Evolutionary conservation across 2,113 vertebrate species (phyloP).

Genomic region (Halichoerus grypus): DNA sequence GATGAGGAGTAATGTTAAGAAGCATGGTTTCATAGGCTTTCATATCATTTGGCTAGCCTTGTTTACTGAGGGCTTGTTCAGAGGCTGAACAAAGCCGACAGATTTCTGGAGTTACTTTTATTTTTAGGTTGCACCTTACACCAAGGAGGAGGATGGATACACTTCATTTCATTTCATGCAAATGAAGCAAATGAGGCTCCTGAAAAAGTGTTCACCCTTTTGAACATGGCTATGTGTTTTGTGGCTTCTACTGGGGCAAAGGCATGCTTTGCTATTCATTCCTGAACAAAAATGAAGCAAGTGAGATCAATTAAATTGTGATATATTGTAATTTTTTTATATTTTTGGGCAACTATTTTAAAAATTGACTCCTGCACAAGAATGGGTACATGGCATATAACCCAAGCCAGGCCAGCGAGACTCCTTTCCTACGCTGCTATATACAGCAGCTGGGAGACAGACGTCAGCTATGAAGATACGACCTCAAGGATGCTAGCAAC

Average conservation of each 20-base stretch:
- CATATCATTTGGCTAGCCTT: neutral
- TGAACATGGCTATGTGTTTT: neutral
- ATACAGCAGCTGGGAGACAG: neutral
- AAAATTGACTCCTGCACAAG: neutral
- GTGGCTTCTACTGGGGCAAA: neutral
- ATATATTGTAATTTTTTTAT: neutral
- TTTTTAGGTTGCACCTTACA: neutral
- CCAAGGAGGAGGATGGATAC: neutral
- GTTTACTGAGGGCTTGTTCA: neutral
- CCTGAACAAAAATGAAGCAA: constrained; percentile 47
- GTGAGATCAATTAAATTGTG: neutral
- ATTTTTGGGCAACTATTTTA: neutral
- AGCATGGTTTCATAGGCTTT: neutral
- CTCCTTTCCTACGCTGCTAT: neutral
- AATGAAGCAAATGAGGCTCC: constrained; percentile 6
- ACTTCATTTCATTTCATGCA: neutral
- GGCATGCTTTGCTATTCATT: constrained; percentile 25
- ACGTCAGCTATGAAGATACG: neutral
- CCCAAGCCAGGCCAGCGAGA: neutral
- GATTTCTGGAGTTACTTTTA: neutral
- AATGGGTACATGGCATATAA: neutral
- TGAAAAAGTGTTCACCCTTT: neutral
- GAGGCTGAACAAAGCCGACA: neutral
- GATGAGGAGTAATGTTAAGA: neutral
- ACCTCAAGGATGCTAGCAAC: neutral